Evolutionary conservation across 2,113 vertebrate species (phyloP).

Genomic region (Paramisgurnus dabryanus): DNA sequence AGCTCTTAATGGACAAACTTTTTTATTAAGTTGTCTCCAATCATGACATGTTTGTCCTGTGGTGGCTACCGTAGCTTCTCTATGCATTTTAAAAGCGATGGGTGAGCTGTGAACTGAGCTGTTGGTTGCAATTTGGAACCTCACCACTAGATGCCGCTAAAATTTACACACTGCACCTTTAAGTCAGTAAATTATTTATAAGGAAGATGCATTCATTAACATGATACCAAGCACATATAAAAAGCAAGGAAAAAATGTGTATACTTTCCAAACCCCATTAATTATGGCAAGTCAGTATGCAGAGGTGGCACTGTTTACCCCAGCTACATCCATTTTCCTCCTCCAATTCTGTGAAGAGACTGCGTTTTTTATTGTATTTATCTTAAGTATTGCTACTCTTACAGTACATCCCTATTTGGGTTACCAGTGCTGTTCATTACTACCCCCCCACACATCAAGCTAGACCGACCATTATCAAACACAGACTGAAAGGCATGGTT

Average conservation of each 20-base stretch:
- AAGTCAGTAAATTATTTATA: constrained; percentile 54
- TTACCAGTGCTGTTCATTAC: not conserved
- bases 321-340: no score
- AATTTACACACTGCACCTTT: not conserved
- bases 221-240: constrained; percentile 36
- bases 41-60: no score
- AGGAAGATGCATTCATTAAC: constrained; percentile 43
- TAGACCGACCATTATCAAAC: not conserved
- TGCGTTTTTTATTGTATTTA: not conserved
- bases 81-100: no score
- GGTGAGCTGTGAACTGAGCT: no score
- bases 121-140: no score
- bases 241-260: constrained; percentile 32
- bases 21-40: no score
- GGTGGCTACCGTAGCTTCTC: no score
- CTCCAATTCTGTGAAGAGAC: no score
- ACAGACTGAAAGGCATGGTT: constrained; percentile 5
- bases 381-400: no score
- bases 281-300: constrained; percentile 36
- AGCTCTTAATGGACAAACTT: no score
- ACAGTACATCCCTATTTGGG: not conserved
- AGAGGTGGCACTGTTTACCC: not conserved
- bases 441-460: not conserved
- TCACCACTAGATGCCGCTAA: no score
- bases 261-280: constrained; percentile 25